A percentile compares a stretch with the other conserved stretches of the same genome.
Conservation (phyloP, 2,888 invertebrate genomes). For the Amorpha juglandis region DNA sequence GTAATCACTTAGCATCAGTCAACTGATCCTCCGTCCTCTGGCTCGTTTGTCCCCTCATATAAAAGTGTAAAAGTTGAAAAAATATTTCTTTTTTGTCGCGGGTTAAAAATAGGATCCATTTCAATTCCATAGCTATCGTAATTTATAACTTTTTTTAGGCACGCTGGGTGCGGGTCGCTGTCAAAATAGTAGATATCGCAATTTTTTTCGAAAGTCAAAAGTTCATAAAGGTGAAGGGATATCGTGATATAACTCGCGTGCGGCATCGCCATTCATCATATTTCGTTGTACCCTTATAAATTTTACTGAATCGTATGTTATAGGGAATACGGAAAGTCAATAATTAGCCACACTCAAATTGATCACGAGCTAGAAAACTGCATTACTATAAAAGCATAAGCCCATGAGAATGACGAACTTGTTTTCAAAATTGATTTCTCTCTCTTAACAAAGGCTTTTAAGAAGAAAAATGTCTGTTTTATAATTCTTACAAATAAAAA, state of each 20-base stretch:
- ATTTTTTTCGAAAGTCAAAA: slow-evolving; percentile 9
- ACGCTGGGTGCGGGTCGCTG: neutral
- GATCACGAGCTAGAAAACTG: neutral
- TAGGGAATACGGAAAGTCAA: neutral
- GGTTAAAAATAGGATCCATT: no score
- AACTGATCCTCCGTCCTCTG: no score
- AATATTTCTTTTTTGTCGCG: no score
- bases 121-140: no score
- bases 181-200: neutral
- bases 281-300: no score
- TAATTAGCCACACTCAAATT: neutral
- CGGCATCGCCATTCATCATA: neutral
- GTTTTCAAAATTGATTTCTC: neutral
- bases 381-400: neutral
- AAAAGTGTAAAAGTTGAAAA: no score
- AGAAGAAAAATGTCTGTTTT: no score
- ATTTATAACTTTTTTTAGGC: neutral
- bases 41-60: no score
- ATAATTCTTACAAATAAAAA: no score
- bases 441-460: neutral
- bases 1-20: no score
- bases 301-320: no score
- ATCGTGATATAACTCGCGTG: slow-evolving; percentile 15
- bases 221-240: slow-evolving; percentile 4
- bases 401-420: neutral